These are phyloP conservation scores for Megaceryle maxima DNA, from an alignment of 2,113 vertebrate species.

Conservation along the genomic window DNA sequence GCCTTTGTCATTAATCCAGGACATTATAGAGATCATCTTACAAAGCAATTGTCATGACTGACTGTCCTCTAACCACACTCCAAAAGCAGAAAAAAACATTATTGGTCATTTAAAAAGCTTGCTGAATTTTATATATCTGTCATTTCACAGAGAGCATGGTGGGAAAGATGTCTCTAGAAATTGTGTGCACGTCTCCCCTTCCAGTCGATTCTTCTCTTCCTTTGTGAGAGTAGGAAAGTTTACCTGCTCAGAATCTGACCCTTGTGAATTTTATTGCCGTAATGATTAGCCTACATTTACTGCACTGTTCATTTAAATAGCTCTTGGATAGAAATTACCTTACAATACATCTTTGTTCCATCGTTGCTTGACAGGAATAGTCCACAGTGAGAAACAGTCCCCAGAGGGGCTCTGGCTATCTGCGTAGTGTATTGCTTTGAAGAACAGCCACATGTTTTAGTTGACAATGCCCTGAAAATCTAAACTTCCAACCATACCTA, in stretches of 20 bases:
- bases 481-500: neutral
- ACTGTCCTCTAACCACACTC: neutral
- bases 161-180: neutral
- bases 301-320: neutral
- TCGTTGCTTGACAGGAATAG: neutral
- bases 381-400: neutral
- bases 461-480: constrained; percentile 31
- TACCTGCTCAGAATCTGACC: neutral
- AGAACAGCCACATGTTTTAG: neutral
- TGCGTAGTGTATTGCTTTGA: neutral
- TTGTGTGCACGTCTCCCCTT: neutral
- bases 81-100: neutral
- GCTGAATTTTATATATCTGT: neutral
- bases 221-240: neutral
- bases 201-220: neutral
- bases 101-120: neutral
- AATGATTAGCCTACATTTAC: neutral
- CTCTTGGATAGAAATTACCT: neutral
- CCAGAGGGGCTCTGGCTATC: neutral
- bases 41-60: neutral
- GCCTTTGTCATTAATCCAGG: neutral
- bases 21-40: neutral
- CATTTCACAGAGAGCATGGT: neutral
- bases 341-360: neutral
- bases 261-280: neutral